A percentile compares a stretch with the other conserved stretches of the same genome.
Evolutionary conservation across 2,888 invertebrate species (phyloP).

Genomic region (Andricus quercusramuli): DNA sequence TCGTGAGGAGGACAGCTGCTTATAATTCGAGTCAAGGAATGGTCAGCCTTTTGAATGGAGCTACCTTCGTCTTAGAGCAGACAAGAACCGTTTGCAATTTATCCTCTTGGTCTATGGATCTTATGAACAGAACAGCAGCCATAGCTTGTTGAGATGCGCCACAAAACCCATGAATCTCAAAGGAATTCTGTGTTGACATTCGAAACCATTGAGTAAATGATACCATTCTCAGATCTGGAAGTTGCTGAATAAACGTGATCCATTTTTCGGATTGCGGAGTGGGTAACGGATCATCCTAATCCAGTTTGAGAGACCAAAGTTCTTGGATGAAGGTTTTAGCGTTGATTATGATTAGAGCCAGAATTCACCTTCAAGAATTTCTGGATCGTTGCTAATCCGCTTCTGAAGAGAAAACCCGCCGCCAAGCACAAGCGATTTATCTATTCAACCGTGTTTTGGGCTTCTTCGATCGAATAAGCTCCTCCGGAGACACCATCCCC

Average conservation of each 20-base stretch:
- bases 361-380: background rate
- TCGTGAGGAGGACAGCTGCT: constrained; percentile 35
- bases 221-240: background rate
- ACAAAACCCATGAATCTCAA: constrained; percentile 42
- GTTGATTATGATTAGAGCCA: constrained; percentile 35
- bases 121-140: too few species aligned
- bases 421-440: too few species aligned
- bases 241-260: too few species aligned
- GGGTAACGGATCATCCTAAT: too few species aligned
- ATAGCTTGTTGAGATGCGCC: constrained; percentile 40
- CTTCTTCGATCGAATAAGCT: background rate
- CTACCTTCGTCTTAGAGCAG: background rate
- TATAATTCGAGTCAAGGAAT: constrained; percentile 6
- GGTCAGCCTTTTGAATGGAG: background rate
- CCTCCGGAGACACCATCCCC: constrained; percentile 23
- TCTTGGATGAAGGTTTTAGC: too few species aligned
- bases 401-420: too few species aligned
- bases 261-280: too few species aligned
- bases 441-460: background rate
- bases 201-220: constrained; percentile 19
- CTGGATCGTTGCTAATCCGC: too few species aligned
- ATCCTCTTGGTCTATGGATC: too few species aligned
- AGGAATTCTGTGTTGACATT: background rate
- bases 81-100: too few species aligned
- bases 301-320: too few species aligned